These are phyloP conservation scores for Cantharis rustica DNA, from an alignment of 2,888 invertebrate species.

Conservation along the genomic window DNA sequence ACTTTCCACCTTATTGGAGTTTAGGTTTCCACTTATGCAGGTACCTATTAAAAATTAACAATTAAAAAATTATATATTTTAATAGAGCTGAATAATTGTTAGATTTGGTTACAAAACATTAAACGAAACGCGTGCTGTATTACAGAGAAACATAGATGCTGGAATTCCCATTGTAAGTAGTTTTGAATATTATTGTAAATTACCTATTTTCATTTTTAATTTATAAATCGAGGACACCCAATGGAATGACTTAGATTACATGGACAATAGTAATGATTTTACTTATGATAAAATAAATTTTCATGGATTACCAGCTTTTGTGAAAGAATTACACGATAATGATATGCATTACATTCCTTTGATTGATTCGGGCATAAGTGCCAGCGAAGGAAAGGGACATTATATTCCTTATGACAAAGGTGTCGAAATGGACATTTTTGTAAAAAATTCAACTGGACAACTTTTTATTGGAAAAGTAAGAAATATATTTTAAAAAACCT, in stretches of 20 bases:
- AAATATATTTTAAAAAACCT: constrained; percentile 8
- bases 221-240: constrained; percentile 67
- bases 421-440: constrained; percentile 70
- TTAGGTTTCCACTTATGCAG: constrained; percentile 87
- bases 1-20: constrained; percentile 86
- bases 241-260: constrained; percentile 88
- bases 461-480: constrained; percentile 75
- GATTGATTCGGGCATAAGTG: constrained; percentile 79
- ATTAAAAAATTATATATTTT: constrained; percentile 47
- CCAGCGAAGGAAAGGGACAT: constrained; percentile 65
- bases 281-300: constrained; percentile 70
- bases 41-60: constrained; percentile 46
- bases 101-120: constrained; percentile 66
- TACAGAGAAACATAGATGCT: constrained; percentile 71
- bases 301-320: constrained; percentile 69
- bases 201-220: not conserved
- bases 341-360: constrained; percentile 80
- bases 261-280: constrained; percentile 79
- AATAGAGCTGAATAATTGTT: not conserved
- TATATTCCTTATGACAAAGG: constrained; percentile 82
- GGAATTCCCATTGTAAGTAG: constrained; percentile 76
- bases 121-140: constrained; percentile 67
- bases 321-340: constrained; percentile 67
- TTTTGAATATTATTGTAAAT: not conserved
- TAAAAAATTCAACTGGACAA: constrained; percentile 69